Base-by-base conservation (phyloP, 2,888 invertebrate genomes). In the Caenorhabditis wallacei region DNA sequence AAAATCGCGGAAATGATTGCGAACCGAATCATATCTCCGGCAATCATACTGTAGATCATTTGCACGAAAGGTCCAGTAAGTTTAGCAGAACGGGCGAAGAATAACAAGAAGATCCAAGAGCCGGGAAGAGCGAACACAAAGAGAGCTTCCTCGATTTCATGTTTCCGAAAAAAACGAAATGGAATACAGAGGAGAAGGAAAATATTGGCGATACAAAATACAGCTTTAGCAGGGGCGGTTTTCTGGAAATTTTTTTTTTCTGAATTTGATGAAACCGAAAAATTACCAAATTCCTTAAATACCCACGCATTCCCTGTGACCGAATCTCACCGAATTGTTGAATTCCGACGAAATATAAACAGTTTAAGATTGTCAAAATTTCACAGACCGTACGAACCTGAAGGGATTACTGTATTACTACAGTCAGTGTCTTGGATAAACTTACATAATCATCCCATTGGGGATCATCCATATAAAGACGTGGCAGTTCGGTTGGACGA, bases 1-100 rank as follows among this genome's bases (percentile, higher is more conserved):
- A 98, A 95, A 89, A 99, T 96, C 87, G 95, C 95, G 93, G 98
- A 98, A 92, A 99, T 99, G 88, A 98, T 97, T 85, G 96, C 96
- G 92, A 99, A 99, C 30, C 98, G 96, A 92, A 98, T 95, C 96
- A 99, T 96, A 93, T 99, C 99, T 57, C 98, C 98, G 0, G 96
- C 96, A 92, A 98, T 96, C 98, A 99, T 99, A 91, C 96, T 96
- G 94, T 97, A 98, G 89, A 99, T 97, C 97, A 99, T 98, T 13
- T 98, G 98, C 80, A 99, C 98, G 93, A 98, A 99, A 0, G 98
- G 98, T 54, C 99, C 99, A 0, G 98, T 99, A 90, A 99, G 93
- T 84, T 87, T 91, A 68, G 87, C 87, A 76, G 89, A 88, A 98
- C 98, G 97, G 51, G 98, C 98, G 93, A 98, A 99, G 93, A 99